Conservation (phyloP, 2,797 vertebrate genomes). For the Poecilia gillii region DNA sequence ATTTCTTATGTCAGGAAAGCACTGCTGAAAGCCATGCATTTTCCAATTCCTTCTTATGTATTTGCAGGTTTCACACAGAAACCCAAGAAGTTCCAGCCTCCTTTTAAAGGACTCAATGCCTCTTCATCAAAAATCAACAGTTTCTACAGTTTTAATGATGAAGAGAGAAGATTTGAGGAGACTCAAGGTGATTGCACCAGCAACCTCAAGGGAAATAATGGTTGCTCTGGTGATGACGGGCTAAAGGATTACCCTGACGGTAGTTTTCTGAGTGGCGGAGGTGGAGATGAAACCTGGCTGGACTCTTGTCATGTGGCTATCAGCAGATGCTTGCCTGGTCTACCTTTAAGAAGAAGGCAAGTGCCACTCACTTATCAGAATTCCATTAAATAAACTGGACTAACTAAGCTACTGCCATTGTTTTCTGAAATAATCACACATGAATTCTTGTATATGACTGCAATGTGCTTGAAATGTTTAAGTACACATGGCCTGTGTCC, state of each 20-base stretch:
- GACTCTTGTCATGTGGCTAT: constrained; percentile 37
- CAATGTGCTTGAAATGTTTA: constrained; percentile 9
- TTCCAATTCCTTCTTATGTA: constrained; percentile 18
- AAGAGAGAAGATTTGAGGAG: constrained; percentile 37
- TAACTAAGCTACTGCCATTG: neutral
- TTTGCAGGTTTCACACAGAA: constrained; percentile 69
- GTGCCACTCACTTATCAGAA: constrained; percentile 29
- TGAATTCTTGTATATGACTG: constrained; percentile 4
- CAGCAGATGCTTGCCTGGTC: constrained; percentile 44
- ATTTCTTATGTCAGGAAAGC: constrained; percentile 6
- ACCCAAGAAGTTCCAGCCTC: constrained; percentile 45
- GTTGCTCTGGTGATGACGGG: constrained; percentile 52
- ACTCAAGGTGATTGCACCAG: constrained; percentile 18
- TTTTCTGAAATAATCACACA: constrained; percentile 8
- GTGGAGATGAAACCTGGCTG: constrained; percentile 56
- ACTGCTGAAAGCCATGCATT: constrained; percentile 1
- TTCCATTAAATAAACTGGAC: constrained; percentile 1
- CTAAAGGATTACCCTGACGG: constrained; percentile 50
- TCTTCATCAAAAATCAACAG: constrained; percentile 32
- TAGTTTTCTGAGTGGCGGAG: constrained; percentile 42
- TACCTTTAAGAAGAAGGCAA: constrained; percentile 71
- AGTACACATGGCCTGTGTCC: neutral
- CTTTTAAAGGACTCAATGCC: constrained; percentile 44
- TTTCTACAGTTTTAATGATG: constrained; percentile 36
- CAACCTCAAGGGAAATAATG: constrained; percentile 25